phyloP scores from a whole-genome alignment of 2,797 vertebrate species.

The Malurus splendens region DNA sequence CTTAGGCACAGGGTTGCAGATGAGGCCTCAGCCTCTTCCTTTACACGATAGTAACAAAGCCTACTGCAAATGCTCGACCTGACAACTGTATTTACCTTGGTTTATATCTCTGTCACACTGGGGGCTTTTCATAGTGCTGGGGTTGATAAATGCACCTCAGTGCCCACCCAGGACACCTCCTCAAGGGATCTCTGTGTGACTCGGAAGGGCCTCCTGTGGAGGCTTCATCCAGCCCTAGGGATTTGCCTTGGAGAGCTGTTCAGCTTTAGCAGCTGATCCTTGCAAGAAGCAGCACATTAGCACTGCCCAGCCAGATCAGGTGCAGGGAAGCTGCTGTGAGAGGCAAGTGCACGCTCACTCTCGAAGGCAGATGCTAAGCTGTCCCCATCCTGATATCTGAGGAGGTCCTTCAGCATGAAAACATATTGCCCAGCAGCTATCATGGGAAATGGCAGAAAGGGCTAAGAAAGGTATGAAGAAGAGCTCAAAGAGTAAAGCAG shows the following conservation, averaged over 20 bases:
- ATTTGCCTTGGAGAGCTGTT: background rate
- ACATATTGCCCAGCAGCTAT: background rate
- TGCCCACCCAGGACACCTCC: background rate
- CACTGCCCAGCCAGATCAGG: background rate
- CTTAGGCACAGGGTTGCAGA: background rate
- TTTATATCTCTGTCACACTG: background rate
- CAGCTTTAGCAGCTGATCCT: background rate
- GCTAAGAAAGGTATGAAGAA: background rate
- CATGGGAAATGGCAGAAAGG: background rate
- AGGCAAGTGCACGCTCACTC: background rate
- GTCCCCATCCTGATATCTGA: background rate
- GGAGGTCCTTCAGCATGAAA: background rate
- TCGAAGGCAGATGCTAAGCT: background rate
- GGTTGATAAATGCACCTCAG: background rate
- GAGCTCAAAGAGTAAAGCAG: background rate
- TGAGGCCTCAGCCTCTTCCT: background rate
- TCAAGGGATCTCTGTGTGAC: background rate
- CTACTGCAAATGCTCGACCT: background rate
- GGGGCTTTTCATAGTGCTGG: background rate
- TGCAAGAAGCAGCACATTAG: background rate
- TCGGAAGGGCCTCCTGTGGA: background rate
- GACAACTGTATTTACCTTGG: background rate
- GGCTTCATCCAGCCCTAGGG: background rate
- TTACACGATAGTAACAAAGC: fast-evolving
- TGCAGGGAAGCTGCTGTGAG: background rate